Base-by-base conservation (phyloP, 2,113 vertebrate genomes). In the Pteronura brasiliensis region DNA sequence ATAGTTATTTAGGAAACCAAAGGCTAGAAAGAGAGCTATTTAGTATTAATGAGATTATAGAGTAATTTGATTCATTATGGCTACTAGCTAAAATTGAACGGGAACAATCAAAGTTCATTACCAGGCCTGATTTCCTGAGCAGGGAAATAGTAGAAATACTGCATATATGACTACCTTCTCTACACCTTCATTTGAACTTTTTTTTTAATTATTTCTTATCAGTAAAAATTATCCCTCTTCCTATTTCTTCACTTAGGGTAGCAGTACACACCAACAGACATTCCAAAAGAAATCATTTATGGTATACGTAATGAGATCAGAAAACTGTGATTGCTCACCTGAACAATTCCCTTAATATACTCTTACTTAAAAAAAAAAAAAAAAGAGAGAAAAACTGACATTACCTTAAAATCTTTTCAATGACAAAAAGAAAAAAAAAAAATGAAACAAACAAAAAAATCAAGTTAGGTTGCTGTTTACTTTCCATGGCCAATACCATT, bases 41-140 rank as follows among this genome's bases (percentile, higher is more conserved):
- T 97, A 80, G 93, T 96, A 96, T 96, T 96, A 98, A 93, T 97
- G 97, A 95, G 93, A 49, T 98, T 97, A 98, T 7, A 61, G 93
- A 92, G 67, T 81, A 97, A 97, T 97, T 97, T 97, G 93, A 96
- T 98, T 97, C 91, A 97, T 98, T 98, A 98, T 85, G 47, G 81
- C 84, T 97, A 97, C 83, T 93, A 87, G 77, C 80, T 98, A 72
- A 97, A 88, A 98, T 90, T 98, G 97, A 98, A 98, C 95, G 86
- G 95, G 95, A 98, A 97, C 77, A 97, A 96, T 98, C 95, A 95
- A 97, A 98, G 87, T 79, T 85, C 6, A n/a, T 88, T 57, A 31
- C 92, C 88, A 92, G 88, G 81, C 57, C 74, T 96, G 20, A 97
- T 97, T 96, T 95, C 89, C 97, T 83, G 92, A 97, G 82, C 31